These are phyloP conservation scores for Sinohyriopsis cumingii DNA, from an alignment of 2,888 invertebrate species.

Conservation along the genomic window DNA sequence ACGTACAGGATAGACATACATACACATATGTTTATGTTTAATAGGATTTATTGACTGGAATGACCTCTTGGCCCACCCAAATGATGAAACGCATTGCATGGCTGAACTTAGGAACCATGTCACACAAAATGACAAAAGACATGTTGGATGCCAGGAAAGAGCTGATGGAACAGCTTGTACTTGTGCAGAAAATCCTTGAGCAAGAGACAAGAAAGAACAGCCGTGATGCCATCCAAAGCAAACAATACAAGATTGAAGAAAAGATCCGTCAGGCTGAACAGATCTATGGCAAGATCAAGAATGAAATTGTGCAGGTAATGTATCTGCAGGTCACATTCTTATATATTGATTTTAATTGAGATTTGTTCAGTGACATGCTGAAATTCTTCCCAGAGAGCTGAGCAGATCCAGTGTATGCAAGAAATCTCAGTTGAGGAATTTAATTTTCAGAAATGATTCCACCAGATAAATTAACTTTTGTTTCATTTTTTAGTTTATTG, in stretches of 20 bases:
- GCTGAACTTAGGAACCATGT: conserved; percentile 42
- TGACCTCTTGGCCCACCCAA: background rate
- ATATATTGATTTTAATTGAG: too few relatives aligned
- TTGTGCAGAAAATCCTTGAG: conserved; percentile 20
- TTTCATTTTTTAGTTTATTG: too few relatives aligned
- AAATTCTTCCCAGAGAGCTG: too few relatives aligned
- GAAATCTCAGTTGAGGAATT: too few relatives aligned
- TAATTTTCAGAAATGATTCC: too few relatives aligned
- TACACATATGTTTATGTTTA: background rate
- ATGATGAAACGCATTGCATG: conserved; percentile 33
- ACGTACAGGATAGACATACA: too few relatives aligned
- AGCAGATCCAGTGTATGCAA: too few relatives aligned
- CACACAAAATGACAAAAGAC: conserved; percentile 27
- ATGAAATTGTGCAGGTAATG: conserved; percentile 40
- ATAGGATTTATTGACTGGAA: conserved; percentile 7
- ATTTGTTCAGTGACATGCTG: too few relatives aligned
- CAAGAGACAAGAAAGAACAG: conserved; percentile 10
- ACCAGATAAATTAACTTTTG: too few relatives aligned
- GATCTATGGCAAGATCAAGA: conserved; percentile 23
- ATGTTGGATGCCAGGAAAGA: conserved; percentile 6
- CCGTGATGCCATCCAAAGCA: conserved; percentile 28
- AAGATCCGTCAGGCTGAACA: conserved; percentile 16
- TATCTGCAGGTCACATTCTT: too few relatives aligned
- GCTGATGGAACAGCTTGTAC: conserved; percentile 43
- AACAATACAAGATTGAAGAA: conserved; percentile 20